Percentiles rank a stretch among this genome's conserved stretches.
Evolutionary conservation across 2,888 invertebrate genomes (phyloP).

Genomic region (Ophion ellenae): DNA sequence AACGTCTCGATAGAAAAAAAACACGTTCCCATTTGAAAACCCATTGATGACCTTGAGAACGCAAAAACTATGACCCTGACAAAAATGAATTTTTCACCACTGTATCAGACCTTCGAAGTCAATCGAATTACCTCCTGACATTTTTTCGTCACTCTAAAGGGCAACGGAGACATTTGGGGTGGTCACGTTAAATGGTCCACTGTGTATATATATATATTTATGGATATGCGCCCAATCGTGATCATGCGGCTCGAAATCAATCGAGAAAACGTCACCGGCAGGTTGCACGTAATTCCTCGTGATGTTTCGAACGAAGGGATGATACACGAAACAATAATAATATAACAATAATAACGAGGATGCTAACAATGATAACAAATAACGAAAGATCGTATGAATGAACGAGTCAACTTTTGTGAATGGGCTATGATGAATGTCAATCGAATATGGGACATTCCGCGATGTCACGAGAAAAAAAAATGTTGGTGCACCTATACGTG

Average conservation of each 20-base stretch:
- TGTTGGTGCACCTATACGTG: neutral
- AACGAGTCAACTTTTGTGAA: slow-evolving; percentile 60
- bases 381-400: slow-evolving; percentile 33
- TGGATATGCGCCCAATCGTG: neutral
- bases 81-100: too few species aligned
- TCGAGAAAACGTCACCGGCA: slow-evolving; percentile 55
- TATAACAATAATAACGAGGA: too few species aligned
- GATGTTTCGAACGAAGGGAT: slow-evolving; percentile 33
- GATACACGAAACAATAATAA: slow-evolving; percentile 36
- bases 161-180: too few species aligned
- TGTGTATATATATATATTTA: too few species aligned
- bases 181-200: too few species aligned
- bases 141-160: too few species aligned
- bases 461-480: slow-evolving; percentile 49
- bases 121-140: too few species aligned
- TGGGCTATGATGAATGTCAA: slow-evolving; percentile 46
- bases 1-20: too few species aligned
- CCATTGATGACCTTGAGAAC: too few species aligned
- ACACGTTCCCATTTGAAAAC: too few species aligned
- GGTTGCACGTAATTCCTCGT: slow-evolving; percentile 26
- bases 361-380: slow-evolving; percentile 12
- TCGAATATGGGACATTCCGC: slow-evolving; percentile 43
- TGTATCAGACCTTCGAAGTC: too few species aligned
- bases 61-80: too few species aligned
- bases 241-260: slow-evolving; percentile 49